A percentile compares a stretch with the other conserved stretches of the same genome.
Evolutionary conservation across 2,797 vertebrate species (phyloP).

Genomic region (Danio choprae): DNA sequence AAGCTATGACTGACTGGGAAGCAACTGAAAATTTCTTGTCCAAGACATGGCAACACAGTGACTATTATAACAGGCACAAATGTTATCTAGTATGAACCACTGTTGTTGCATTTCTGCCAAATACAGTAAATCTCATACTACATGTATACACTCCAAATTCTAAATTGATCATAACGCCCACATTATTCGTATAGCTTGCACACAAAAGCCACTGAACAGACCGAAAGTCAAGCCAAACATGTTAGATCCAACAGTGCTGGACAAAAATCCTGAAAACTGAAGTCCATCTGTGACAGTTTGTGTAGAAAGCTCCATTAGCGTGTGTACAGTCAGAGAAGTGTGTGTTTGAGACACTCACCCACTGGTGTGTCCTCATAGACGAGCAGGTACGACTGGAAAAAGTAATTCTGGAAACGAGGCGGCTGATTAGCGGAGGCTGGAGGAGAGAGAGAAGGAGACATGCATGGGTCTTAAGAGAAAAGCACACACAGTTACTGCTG

Average conservation of each 20-base stretch:
- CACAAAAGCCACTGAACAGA: background rate
- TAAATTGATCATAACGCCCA: background rate
- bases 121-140: background rate
- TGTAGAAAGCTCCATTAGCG: background rate
- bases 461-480: constrained; percentile 6
- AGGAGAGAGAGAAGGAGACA: constrained; percentile 36
- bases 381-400: constrained; percentile 80
- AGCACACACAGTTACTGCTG: background rate
- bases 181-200: background rate
- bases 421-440: constrained; percentile 77
- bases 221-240: constrained; percentile 1
- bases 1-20: too few species aligned
- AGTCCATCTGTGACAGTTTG: background rate
- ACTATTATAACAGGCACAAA: too few species aligned
- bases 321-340: constrained; percentile 4
- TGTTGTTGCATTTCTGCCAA: background rate
- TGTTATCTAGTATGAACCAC: background rate
- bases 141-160: background rate
- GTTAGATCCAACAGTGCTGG: background rate
- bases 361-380: constrained; percentile 82
- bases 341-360: constrained; percentile 73
- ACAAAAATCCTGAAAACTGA: background rate
- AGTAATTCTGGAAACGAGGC: constrained; percentile 81
- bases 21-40: too few species aligned
- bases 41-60: too few species aligned